These are phyloP conservation scores for Prunella fulvescens DNA, from an alignment of 2,113 vertebrate species.

Conservation along the genomic window DNA sequence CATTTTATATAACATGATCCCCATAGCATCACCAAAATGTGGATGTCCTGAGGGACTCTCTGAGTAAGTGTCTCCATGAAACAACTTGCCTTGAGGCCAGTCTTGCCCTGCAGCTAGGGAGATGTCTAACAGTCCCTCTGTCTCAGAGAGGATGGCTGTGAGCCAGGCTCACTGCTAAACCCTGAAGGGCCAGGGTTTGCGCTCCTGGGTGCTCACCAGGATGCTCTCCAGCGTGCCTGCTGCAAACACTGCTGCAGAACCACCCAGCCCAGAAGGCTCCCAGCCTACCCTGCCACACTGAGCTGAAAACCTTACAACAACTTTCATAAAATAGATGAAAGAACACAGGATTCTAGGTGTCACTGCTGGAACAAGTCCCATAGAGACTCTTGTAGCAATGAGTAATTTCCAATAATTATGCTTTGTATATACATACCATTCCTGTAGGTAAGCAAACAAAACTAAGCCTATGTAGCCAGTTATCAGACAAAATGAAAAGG, in stretches of 20 bases:
- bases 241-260: not conserved
- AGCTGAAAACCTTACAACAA: not conserved
- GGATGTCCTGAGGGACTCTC: not conserved
- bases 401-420: not conserved
- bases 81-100: not conserved
- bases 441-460: not conserved
- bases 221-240: not conserved
- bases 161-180: rapidly evolving
- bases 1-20: not conserved
- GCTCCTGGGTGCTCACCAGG: not conserved
- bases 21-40: not conserved
- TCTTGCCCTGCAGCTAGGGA: not conserved
- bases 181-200: rapidly evolving
- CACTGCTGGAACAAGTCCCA: not conserved
- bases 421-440: not conserved
- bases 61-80: not conserved
- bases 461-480: not conserved
- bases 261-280: not conserved
- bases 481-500: not conserved
- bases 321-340: not conserved
- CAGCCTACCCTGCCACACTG: rapidly evolving
- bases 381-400: rapidly evolving
- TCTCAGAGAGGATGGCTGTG: not conserved
- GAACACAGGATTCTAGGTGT: not conserved
- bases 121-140: not conserved